These are phyloP conservation scores for Pipistrellus kuhlii DNA, from an alignment of 2,797 vertebrate species.

Conservation along the genomic window DNA sequence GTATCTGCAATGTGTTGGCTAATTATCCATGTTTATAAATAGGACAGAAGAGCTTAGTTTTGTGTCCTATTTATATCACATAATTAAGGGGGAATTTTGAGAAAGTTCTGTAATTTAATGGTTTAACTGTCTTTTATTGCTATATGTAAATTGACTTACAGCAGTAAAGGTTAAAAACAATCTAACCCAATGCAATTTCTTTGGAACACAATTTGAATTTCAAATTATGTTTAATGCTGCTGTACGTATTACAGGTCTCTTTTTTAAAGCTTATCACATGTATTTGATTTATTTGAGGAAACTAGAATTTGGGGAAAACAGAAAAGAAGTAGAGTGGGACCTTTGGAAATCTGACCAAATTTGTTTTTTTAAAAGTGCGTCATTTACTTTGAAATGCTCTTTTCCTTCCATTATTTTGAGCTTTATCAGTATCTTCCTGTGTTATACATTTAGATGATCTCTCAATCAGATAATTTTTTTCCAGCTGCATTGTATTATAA, in stretches of 20 bases:
- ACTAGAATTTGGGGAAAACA: constrained; percentile 44
- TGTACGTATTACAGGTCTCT: constrained; percentile 47
- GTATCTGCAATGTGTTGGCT: constrained; percentile 57
- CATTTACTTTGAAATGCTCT: constrained; percentile 39
- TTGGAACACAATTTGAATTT: constrained; percentile 76
- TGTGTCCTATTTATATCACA: constrained; percentile 70
- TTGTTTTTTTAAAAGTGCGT: not conserved
- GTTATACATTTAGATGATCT: constrained; percentile 20
- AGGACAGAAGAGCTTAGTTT: constrained; percentile 77
- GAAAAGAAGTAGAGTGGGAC: not conserved
- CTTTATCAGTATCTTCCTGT: not conserved
- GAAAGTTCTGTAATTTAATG: constrained; percentile 75
- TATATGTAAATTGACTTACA: constrained; percentile 67
- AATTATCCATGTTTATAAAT: constrained; percentile 75
- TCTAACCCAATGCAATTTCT: constrained; percentile 66
- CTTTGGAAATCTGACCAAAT: constrained; percentile 46
- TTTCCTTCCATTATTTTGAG: constrained; percentile 61
- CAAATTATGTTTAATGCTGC: constrained; percentile 73
- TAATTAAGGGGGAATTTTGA: constrained; percentile 77
- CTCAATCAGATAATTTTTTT: constrained; percentile 30
- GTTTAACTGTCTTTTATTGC: constrained; percentile 77
- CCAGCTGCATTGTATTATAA: constrained; percentile 19
- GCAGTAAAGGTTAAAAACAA: constrained; percentile 65
- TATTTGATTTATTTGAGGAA: constrained; percentile 65
- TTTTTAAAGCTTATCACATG: constrained; percentile 64